Conservation (phyloP, 2,113 vertebrate species). For the Syrrhaptes paradoxus region DNA sequence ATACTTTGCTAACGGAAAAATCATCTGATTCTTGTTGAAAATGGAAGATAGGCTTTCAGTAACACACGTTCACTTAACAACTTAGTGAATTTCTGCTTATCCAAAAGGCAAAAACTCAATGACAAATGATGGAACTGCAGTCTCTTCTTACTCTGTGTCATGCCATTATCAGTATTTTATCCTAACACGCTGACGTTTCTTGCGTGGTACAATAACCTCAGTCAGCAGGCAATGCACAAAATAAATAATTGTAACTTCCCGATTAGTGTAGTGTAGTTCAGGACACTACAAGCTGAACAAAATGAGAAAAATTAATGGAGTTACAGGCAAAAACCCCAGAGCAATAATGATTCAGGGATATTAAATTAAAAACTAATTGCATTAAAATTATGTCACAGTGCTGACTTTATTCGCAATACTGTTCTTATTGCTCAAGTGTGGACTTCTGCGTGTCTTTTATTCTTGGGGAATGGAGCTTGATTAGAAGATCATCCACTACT, state of each 20-base stretch:
- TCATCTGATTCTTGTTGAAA: not conserved
- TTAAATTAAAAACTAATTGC: constrained; percentile 27
- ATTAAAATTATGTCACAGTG: constrained; percentile 21
- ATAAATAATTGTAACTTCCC: constrained; percentile 47
- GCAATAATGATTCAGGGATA: not conserved
- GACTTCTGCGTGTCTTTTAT: not conserved
- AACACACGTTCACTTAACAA: not conserved
- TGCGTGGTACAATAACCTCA: constrained; percentile 21
- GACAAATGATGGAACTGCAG: not conserved
- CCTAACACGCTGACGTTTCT: not conserved
- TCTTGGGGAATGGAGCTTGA: not conserved
- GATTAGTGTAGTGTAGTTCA: constrained; percentile 14
- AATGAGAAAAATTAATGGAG: constrained; percentile 34
- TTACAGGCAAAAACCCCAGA: constrained; percentile 24
- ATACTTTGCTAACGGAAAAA: constrained; percentile 5
- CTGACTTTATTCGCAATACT: not conserved
- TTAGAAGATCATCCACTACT: not conserved
- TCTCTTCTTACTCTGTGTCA: not conserved
- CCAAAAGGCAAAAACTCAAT: not conserved
- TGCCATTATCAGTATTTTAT: constrained; percentile 18
- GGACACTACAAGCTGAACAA: not conserved
- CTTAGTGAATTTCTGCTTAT: constrained; percentile 14
- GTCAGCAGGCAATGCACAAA: constrained; percentile 47
- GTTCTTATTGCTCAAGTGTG: not conserved
- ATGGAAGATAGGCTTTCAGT: not conserved